phyloP scores from a whole-genome alignment of 2,113 vertebrate genomes.

The Phyllopteryx taeniolatus region DNA sequence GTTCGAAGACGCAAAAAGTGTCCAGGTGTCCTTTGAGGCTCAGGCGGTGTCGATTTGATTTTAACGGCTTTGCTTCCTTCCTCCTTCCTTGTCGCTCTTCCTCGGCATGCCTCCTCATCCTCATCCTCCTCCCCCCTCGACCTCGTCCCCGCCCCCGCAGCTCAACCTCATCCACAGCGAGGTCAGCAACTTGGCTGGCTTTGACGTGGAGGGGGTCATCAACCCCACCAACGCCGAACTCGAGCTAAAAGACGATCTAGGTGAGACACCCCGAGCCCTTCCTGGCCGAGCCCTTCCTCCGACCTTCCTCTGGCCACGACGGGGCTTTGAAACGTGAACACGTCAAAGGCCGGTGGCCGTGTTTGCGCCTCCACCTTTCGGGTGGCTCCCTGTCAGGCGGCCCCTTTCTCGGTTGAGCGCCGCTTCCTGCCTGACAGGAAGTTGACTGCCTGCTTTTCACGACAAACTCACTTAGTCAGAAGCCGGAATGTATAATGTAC shows the following conservation, averaged over 20 bases:
- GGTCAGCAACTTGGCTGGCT: conserved; percentile 99
- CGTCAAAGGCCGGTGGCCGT: conserved; percentile 54
- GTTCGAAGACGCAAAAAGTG: background rate
- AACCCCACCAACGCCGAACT: conserved; percentile 99
- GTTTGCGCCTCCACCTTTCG: background rate
- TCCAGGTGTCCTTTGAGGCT: conserved; percentile 43
- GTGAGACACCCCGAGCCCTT: conserved; percentile 70
- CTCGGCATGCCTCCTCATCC: conserved; percentile 47
- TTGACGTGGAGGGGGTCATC: conserved; percentile 99
- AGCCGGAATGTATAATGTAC: background rate
- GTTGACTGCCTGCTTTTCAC: background rate
- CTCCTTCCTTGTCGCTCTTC: conserved; percentile 42
- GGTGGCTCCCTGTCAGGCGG: background rate
- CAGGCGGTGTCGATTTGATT: conserved; percentile 39
- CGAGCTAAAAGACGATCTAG: conserved; percentile 99
- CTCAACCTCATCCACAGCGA: conserved; percentile 99
- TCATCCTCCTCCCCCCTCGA: conserved; percentile 61
- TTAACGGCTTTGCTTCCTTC: conserved; percentile 65
- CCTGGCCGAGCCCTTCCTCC: background rate
- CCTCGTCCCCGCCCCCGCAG: conserved; percentile 70
- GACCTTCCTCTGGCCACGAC: background rate
- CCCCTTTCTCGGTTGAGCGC: background rate
- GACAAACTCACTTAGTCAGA: conserved; percentile 30
- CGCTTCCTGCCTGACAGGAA: conserved; percentile 1
- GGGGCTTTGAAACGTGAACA: conserved; percentile 18